A percentile compares a stretch with the other conserved stretches of the same genome.
phyloP scores from a whole-genome alignment of 2,888 invertebrate genomes.

The Orchesellides sinensis region DNA sequence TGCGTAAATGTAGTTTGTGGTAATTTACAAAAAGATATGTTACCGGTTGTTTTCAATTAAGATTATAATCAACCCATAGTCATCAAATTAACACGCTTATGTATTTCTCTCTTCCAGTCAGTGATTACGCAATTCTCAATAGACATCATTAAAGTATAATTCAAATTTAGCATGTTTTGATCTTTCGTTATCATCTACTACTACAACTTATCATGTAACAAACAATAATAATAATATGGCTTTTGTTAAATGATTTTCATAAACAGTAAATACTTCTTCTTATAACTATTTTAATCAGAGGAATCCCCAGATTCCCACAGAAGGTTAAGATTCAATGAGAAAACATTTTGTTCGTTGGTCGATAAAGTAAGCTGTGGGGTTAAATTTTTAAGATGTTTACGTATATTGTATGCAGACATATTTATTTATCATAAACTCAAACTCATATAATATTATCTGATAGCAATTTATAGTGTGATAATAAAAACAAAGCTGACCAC shows the following conservation, averaged over 20 bases:
- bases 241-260: neutral
- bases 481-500: neutral
- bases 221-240: neutral
- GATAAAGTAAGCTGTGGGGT: neutral
- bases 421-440: neutral
- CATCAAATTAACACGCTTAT: too few species aligned
- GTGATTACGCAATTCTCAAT: too few species aligned
- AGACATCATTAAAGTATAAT: too few species aligned
- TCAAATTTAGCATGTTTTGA: too few species aligned
- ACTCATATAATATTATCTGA: neutral
- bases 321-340: neutral
- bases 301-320: conserved; percentile 17
- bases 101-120: too few species aligned
- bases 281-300: neutral
- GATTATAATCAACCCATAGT: too few species aligned
- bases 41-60: too few species aligned
- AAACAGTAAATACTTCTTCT: neutral
- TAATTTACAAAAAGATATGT: too few species aligned
- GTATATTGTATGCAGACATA: neutral
- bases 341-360: too few species aligned
- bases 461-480: neutral
- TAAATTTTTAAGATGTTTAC: neutral
- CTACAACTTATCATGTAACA: neutral
- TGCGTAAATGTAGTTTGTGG: too few species aligned
- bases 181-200: too few species aligned